A percentile compares a stretch with the other conserved stretches of the same genome.
Conservation (phyloP, 1,140 invertebrate species). For the Frieseomelitta varia region DNA sequence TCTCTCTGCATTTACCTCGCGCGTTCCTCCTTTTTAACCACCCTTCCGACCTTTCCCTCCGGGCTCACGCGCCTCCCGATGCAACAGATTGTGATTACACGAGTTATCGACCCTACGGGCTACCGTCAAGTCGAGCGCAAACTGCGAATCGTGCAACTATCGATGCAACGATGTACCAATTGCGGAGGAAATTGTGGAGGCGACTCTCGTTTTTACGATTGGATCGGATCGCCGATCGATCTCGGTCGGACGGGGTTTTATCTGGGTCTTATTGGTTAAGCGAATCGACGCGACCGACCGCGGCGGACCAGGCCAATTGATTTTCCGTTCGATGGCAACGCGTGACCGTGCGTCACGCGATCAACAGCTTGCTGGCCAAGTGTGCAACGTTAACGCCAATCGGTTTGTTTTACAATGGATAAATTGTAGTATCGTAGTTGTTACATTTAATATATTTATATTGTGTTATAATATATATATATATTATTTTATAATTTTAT, state of each 20-base stretch:
- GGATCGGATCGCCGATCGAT: neutral
- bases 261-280: neutral
- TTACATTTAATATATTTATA: no score
- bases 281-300: neutral
- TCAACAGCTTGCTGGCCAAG: neutral
- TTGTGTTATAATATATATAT: no score
- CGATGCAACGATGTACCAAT: neutral
- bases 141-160: neutral
- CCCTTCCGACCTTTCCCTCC: neutral
- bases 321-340: neutral
- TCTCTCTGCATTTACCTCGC: constrained; percentile 2
- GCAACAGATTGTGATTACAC: constrained; percentile 24
- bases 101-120: neutral
- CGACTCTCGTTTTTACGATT: neutral
- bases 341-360: neutral
- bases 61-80: neutral
- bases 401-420: no score
- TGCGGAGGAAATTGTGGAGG: neutral
- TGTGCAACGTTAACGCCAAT: neutral
- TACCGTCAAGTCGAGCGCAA: neutral
- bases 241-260: neutral
- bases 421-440: no score
- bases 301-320: neutral
- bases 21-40: constrained; percentile 9
- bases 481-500: no score